Percentiles rank a stretch among this genome's conserved stretches.
phyloP scores from a whole-genome alignment of 2,888 invertebrate species.

The Limnephilus lunatus region DNA sequence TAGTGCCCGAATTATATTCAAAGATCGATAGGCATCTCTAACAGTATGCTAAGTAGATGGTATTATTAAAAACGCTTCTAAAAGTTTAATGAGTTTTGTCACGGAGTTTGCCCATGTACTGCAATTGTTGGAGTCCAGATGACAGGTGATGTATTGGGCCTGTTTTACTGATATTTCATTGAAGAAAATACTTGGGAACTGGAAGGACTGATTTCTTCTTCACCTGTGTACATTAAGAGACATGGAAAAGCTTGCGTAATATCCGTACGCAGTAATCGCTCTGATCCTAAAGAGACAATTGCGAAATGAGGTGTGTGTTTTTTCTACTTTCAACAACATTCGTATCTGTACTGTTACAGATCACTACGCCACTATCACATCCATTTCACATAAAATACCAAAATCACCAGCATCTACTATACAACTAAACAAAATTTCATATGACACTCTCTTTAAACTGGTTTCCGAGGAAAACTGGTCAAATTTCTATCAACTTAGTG shows the following conservation, averaged over 20 bases:
- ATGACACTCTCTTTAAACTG: too few species aligned
- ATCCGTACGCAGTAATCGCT: background rate
- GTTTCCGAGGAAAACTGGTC: too few species aligned
- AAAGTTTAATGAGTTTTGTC: background rate
- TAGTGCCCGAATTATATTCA: constrained; percentile 39
- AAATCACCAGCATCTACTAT: too few species aligned
- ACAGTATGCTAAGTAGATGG: constrained; percentile 37
- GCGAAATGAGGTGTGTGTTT: background rate
- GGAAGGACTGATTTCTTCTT: background rate
- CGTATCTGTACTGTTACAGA: too few species aligned
- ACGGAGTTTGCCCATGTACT: background rate
- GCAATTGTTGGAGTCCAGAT: background rate
- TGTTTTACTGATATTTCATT: background rate
- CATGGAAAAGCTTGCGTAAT: too few species aligned
- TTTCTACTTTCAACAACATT: background rate
- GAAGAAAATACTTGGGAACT: too few species aligned
- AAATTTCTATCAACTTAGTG: too few species aligned
- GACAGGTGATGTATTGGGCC: background rate
- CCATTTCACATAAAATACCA: too few species aligned
- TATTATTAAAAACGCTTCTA: background rate
- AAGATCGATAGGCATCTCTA: background rate
- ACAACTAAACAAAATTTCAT: too few species aligned
- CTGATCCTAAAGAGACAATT: background rate
- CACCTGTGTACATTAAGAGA: too few species aligned
- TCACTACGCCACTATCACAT: too few species aligned